Base-by-base conservation (phyloP, 1,140 invertebrate genomes). In the Monochamus saltuarius region DNA sequence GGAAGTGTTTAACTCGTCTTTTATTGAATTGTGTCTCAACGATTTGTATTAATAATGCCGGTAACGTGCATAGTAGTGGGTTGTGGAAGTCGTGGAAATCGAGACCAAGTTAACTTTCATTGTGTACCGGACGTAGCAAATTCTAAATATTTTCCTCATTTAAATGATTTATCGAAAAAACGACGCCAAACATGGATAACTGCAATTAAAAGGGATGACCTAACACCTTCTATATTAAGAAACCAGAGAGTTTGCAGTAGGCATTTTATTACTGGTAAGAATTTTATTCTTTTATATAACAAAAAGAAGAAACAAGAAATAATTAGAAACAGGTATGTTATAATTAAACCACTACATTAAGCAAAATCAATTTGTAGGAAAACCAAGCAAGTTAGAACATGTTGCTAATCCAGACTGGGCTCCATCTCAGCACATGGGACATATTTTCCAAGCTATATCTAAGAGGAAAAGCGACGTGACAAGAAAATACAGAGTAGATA, bases 81-180 rank as follows among this genome's bases (percentile, higher is more conserved):
- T 22, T 55, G 53, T 45, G 53, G 17, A 55, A 43, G 38, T 43
- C 53, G 50, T 36, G 34, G n/a, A 7, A 14, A 52, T 37, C 10
- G 50, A 10, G 50, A 52, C 36, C 11, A 11, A 13, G 14, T 52
- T 52, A 17, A 6, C 8, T 52, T 37, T 36, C 37, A 13, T 52
- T 17, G 11, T 10, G 16, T 52, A 36, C 50, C 50, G 14, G 8
- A 22, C 14, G 34, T 52, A 9, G 9, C 2, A 13, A 36, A 52
- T 6, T 36, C 29, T 7, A 14, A 17, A 16, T 37, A 36, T 52
- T 37, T 37, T 9, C 40, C 54, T 13, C n/a, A 46, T 10, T 34
- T 46, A 46, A 56, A 56, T 35, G 54, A 47, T 22, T 56, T 56
- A 46, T 47, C 54, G 10, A 56, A 7, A 46, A 46, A 56, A 16